Conservation (phyloP, 2,797 vertebrate species). For the Hyperoplus immaculatus region DNA sequence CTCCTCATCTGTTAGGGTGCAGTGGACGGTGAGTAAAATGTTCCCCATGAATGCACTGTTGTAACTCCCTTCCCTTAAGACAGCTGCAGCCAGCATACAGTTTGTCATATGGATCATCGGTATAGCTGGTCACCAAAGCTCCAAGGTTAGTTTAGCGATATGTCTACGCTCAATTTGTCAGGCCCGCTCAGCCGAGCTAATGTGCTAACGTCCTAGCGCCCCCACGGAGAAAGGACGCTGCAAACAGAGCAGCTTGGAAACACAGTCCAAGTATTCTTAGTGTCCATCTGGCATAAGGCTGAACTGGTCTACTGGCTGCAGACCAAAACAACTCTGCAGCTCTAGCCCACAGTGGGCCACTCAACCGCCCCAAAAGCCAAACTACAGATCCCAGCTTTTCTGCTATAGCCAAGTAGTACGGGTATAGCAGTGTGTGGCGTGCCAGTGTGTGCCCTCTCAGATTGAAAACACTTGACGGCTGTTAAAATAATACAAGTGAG, state of each 20-base stretch:
- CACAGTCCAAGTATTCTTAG: constrained; percentile 55
- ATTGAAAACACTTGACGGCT: constrained; percentile 78
- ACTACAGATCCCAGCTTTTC: constrained; percentile 38
- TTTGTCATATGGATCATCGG: constrained; percentile 37
- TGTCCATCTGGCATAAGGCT: constrained; percentile 67
- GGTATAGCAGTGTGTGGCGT: constrained; percentile 56
- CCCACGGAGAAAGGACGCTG: constrained; percentile 49
- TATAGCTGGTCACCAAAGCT: constrained; percentile 33
- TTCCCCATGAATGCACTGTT: constrained; percentile 19
- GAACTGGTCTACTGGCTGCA: constrained; percentile 44
- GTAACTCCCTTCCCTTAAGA: constrained; percentile 15
- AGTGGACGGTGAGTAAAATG: constrained; percentile 94
- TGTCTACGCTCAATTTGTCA: constrained; percentile 58
- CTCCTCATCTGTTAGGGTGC: constrained; percentile 95
- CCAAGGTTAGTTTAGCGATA: constrained; percentile 51
- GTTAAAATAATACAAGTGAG: constrained; percentile 82
- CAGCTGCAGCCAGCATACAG: constrained; percentile 36
- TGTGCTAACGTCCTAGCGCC: constrained; percentile 43
- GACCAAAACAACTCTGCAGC: constrained; percentile 47
- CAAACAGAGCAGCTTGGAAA: constrained; percentile 41
- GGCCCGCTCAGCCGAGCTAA: constrained; percentile 51
- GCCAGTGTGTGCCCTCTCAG: constrained; percentile 74
- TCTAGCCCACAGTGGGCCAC: constrained; percentile 38
- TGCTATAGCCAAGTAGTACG: constrained; percentile 19
- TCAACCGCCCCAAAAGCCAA: constrained; percentile 18